Percentiles rank a stretch among this genome's conserved stretches.
phyloP scores from a whole-genome alignment of 2,113 vertebrate genomes.

The Cebus imitator region DNA sequence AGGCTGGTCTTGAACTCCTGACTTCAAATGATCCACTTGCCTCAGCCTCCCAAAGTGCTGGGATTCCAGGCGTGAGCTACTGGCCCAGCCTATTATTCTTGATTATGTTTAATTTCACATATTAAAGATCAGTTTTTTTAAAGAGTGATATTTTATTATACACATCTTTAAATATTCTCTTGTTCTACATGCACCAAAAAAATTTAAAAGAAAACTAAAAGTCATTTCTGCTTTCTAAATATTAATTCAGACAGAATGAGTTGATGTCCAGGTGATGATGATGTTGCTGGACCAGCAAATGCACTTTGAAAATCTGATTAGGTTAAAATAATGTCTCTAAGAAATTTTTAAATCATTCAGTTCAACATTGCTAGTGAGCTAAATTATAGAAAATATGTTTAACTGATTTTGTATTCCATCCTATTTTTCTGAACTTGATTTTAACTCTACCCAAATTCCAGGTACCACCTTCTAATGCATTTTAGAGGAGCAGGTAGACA shows the following conservation, averaged over 20 bases:
- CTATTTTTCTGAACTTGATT: constrained; percentile 38
- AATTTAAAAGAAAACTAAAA: not conserved
- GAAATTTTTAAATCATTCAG: not conserved
- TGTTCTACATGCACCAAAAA: not conserved
- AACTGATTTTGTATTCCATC: not conserved
- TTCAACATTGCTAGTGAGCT: not conserved
- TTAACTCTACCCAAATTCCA: not conserved
- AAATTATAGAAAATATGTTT: not conserved
- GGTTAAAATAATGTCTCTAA: not conserved
- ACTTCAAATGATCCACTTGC: too few species aligned
- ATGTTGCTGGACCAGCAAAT: not conserved
- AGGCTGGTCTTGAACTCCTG: too few species aligned
- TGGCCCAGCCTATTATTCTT: not conserved
- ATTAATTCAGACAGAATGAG: not conserved
- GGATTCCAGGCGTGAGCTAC: too few species aligned
- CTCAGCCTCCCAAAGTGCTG: too few species aligned
- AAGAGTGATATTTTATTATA: not conserved
- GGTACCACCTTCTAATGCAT: not conserved
- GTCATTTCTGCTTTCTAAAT: not conserved
- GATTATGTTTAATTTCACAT: not conserved
- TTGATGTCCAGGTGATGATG: not conserved
- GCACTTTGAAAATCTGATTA: not conserved
- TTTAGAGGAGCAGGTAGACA: not conserved
- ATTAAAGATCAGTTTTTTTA: not conserved
- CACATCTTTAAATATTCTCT: not conserved